These are phyloP conservation scores for Ptychoptera contaminata DNA, from an alignment of 2,888 invertebrate genomes.

Conservation along the genomic window DNA sequence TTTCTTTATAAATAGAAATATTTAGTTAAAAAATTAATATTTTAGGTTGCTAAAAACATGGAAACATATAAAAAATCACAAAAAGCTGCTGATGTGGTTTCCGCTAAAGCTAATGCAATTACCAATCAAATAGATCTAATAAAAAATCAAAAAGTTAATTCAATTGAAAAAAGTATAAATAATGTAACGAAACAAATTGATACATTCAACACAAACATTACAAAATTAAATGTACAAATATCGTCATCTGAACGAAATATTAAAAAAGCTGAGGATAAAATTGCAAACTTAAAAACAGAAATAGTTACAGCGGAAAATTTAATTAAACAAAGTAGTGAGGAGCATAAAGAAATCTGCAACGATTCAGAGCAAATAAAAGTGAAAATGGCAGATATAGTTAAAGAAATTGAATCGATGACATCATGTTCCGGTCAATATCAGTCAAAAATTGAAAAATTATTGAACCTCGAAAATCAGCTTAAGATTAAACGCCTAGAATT, in stretches of 20 bases:
- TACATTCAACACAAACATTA: slow-evolving; percentile 50
- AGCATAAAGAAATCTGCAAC: slow-evolving; percentile 41
- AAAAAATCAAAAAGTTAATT: slow-evolving; percentile 51
- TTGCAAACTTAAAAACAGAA: slow-evolving; percentile 56
- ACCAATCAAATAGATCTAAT: slow-evolving; percentile 50
- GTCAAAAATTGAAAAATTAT: slow-evolving; percentile 44
- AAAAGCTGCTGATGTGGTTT: slow-evolving; percentile 38
- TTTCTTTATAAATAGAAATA: too few species aligned
- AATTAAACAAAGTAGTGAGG: slow-evolving; percentile 38
- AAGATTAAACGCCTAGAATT: slow-evolving; percentile 59
- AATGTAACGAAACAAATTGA: slow-evolving; percentile 53
- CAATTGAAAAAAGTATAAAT: slow-evolving; percentile 54
- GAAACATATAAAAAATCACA: slow-evolving; percentile 38
- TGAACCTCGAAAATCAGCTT: slow-evolving; percentile 46
- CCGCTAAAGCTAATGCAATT: slow-evolving; percentile 45
- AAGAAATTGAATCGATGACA: slow-evolving; percentile 38
- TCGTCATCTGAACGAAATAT: slow-evolving; percentile 53
- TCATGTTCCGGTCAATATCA: slow-evolving; percentile 43
- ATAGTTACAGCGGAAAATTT: slow-evolving; percentile 50
- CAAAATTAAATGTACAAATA: slow-evolving; percentile 50
- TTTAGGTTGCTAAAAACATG: slow-evolving; percentile 32
- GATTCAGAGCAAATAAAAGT: slow-evolving; percentile 37
- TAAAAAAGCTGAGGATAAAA: slow-evolving; percentile 58
- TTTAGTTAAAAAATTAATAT: too few species aligned
- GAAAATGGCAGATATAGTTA: slow-evolving; percentile 39